Evolutionary conservation across 2,113 vertebrate genomes (phyloP).

Genomic region (Calonectris borealis): DNA sequence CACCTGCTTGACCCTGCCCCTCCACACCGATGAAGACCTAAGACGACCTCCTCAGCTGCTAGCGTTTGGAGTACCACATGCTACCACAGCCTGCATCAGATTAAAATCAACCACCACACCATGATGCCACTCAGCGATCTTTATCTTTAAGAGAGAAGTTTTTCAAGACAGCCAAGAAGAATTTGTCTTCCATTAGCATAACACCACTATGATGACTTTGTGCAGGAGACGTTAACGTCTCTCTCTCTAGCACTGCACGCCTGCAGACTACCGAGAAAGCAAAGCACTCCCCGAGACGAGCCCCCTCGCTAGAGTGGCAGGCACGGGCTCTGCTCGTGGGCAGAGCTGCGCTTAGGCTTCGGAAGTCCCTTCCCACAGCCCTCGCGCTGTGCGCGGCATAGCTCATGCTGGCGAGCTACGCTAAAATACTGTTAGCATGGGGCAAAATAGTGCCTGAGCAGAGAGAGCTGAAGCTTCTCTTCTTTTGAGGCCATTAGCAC

Average conservation of each 20-base stretch:
- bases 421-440: neutral
- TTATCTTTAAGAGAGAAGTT: neutral
- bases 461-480: neutral
- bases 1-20: neutral
- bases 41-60: neutral
- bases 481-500: neutral
- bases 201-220: neutral
- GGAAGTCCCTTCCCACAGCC: neutral
- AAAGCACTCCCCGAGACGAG: accelerated
- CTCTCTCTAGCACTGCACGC: accelerated
- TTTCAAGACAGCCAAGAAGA: neutral
- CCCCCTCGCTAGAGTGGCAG: accelerated
- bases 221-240: neutral
- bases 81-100: neutral
- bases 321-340: accelerated
- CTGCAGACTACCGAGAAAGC: neutral
- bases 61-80: neutral
- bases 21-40: neutral
- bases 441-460: neutral
- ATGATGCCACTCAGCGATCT: neutral
- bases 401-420: neutral
- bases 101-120: neutral
- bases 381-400: accelerated
- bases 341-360: neutral
- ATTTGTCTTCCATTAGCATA: neutral